Conservation (phyloP, 2,888 invertebrate species). For the Eupithecia subfuscata region DNA sequence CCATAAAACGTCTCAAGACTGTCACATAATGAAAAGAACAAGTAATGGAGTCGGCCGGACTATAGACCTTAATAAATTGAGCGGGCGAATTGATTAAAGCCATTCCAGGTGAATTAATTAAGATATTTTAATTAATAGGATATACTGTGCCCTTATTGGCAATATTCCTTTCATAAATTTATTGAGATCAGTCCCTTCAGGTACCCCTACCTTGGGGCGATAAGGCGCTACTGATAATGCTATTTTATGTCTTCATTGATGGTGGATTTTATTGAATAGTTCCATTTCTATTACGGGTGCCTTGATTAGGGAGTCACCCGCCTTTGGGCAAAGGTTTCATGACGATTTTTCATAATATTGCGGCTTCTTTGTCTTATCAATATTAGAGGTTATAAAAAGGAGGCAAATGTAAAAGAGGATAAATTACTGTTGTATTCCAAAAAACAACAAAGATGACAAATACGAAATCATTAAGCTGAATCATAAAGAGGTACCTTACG, state of each 20-base stretch:
- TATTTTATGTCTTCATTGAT: slow-evolving; percentile 53
- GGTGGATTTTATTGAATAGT: slow-evolving; percentile 39
- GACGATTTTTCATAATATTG: background rate
- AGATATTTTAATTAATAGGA: slow-evolving; percentile 84
- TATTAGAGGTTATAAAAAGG: background rate
- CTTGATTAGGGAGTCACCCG: slow-evolving; percentile 16
- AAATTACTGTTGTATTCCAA: background rate
- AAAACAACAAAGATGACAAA: background rate
- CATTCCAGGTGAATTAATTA: slow-evolving; percentile 84
- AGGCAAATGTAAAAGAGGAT: background rate
- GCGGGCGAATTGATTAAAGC: slow-evolving; percentile 82
- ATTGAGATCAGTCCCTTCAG: slow-evolving; percentile 81
- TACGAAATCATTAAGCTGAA: background rate
- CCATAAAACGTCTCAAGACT: slow-evolving; percentile 34
- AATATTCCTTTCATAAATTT: slow-evolving; percentile 84
- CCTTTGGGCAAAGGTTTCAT: background rate
- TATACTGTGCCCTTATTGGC: slow-evolving; percentile 82
- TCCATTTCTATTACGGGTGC: slow-evolving; percentile 10
- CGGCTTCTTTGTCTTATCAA: background rate
- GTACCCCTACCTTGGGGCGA: slow-evolving; percentile 66
- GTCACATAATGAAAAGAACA: slow-evolving; percentile 50
- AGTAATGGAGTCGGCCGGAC: slow-evolving; percentile 54
- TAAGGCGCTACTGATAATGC: slow-evolving; percentile 67
- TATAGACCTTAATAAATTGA: slow-evolving; percentile 81
- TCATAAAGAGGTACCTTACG: background rate